phyloP scores from a whole-genome alignment of 2,888 invertebrate genomes.

The Myathropa florea region DNA sequence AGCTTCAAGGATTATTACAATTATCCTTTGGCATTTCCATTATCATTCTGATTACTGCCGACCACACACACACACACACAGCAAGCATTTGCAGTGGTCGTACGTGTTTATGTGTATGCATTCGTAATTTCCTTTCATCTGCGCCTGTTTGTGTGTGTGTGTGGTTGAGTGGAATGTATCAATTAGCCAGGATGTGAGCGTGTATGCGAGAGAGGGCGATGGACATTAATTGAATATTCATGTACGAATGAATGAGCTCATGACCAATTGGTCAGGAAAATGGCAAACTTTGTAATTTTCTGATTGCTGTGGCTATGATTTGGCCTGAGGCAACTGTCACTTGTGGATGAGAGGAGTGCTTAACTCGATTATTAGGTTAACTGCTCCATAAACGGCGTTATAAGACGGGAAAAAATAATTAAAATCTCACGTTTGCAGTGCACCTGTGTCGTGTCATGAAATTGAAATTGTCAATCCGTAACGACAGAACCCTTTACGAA shows the following conservation, averaged over 20 bases:
- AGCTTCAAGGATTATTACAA: constrained; percentile 45
- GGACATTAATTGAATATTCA: constrained; percentile 41
- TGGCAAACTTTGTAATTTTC: constrained; percentile 33
- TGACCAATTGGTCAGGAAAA: constrained; percentile 33
- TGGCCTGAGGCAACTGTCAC: not conserved
- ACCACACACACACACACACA: not conserved
- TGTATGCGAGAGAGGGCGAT: not conserved
- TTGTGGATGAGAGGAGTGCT: not conserved
- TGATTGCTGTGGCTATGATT: constrained; percentile 13
- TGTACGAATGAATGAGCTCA: constrained; percentile 10
- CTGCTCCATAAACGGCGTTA: not conserved
- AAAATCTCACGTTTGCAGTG: too few relatives aligned
- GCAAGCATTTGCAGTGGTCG: constrained; percentile 20
- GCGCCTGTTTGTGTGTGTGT: not conserved
- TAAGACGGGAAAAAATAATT: not conserved
- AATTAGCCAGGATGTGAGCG: constrained; percentile 13
- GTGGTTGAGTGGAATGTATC: constrained; percentile 14
- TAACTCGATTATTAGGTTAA: not conserved
- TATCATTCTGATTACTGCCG: constrained; percentile 47
- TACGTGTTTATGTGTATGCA: constrained; percentile 26
- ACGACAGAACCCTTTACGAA: too few relatives aligned
- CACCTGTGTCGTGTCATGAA: too few relatives aligned
- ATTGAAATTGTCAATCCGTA: too few relatives aligned
- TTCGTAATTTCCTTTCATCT: constrained; percentile 22
- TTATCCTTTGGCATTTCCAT: constrained; percentile 61